These are phyloP conservation scores for Choristoneura fumiferana DNA, from an alignment of 1,140 invertebrate genomes.

Conservation along the genomic window DNA sequence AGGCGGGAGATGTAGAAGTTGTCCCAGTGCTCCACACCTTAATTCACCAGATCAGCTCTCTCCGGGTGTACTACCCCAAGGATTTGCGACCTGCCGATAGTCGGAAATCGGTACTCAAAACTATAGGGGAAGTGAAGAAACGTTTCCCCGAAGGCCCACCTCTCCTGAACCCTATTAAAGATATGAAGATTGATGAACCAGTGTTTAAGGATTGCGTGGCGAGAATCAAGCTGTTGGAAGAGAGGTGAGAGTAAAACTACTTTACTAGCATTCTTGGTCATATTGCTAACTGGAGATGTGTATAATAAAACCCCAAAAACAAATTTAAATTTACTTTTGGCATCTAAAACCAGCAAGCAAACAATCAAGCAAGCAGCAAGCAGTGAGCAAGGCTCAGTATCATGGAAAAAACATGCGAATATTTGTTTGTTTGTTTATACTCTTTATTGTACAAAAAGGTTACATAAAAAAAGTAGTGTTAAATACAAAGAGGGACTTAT, in stretches of 20 bases:
- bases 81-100: conserved; percentile 92
- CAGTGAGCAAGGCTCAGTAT: too few relatives aligned
- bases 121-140: conserved; percentile 93
- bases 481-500: too few relatives aligned
- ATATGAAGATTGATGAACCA: conserved; percentile 96
- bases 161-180: conserved; percentile 94
- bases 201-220: conserved; percentile 89
- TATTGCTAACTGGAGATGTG: too few relatives aligned
- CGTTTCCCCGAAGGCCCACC: conserved; percentile 93
- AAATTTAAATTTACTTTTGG: too few relatives aligned
- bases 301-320: too few relatives aligned
- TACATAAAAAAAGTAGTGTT: too few relatives aligned
- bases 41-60: conserved; percentile 92
- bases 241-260: too few relatives aligned
- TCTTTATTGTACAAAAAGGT: too few relatives aligned
- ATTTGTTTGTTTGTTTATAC: too few relatives aligned
- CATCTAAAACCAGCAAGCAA: too few relatives aligned
- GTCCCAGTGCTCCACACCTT: conserved; percentile 91
- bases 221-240: conserved; percentile 90
- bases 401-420: too few relatives aligned
- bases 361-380: too few relatives aligned
- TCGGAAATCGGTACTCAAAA: conserved; percentile 90
- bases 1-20: conserved; percentile 92
- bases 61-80: conserved; percentile 93
- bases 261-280: neutral